Conservation (phyloP, 2,888 invertebrate species). For the Oasisia sp. region DNA sequence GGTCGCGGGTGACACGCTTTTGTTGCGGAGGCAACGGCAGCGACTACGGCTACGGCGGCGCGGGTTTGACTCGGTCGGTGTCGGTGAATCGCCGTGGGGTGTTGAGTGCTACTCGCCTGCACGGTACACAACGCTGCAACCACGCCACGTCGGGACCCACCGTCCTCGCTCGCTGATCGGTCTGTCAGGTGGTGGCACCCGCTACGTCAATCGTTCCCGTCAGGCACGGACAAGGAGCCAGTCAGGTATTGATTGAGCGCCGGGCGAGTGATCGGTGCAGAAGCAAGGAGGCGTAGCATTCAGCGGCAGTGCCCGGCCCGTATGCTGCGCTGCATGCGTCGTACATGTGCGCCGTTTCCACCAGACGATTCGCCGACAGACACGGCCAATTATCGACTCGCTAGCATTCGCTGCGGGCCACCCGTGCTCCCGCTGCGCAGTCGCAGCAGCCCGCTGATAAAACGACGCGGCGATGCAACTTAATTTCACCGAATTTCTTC, state of each 20-base stretch:
- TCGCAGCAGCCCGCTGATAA: not conserved
- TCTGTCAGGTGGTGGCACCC: not conserved
- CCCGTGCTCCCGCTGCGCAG: not conserved
- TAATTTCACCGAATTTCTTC: not conserved
- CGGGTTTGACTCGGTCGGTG: not conserved
- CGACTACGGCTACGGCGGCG: not conserved
- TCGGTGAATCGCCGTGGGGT: not conserved
- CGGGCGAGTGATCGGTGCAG: not conserved
- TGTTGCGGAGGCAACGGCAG: not conserved
- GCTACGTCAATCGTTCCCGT: not conserved
- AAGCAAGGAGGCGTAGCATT: not conserved
- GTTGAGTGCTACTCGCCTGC: not conserved
- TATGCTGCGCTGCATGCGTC: not conserved
- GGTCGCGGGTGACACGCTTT: not conserved
- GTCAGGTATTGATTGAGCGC: not conserved
- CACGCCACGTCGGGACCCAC: not conserved
- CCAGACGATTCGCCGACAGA: not conserved
- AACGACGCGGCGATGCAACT: not conserved
- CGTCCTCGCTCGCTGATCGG: not conserved
- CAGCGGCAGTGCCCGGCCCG: not conserved
- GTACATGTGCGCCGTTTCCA: not conserved
- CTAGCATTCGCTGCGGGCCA: not conserved
- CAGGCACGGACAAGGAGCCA: not conserved
- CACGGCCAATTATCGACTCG: not conserved
- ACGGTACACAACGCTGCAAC: not conserved